Percentiles rank a stretch among this genome's conserved stretches.
These are phyloP conservation scores for Agriopis marginaria DNA, from an alignment of 2,888 invertebrate species.

Conservation along the genomic window DNA sequence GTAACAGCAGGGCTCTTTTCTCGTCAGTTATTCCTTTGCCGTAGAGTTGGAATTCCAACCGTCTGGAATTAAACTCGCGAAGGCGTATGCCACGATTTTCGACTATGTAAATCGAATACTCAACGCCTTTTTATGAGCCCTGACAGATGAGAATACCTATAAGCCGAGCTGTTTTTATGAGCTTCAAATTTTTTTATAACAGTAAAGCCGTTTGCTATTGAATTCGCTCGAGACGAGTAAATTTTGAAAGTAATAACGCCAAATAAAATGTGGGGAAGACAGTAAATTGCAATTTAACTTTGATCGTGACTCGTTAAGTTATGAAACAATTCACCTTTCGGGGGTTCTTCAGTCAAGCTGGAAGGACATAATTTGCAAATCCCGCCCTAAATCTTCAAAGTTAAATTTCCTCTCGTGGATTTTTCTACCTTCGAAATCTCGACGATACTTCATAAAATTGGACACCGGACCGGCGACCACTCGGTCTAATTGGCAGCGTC, in stretches of 20 bases:
- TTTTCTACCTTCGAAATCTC: slow-evolving; percentile 48
- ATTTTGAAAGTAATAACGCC: slow-evolving; percentile 36
- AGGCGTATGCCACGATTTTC: slow-evolving; percentile 56
- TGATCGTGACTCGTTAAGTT: slow-evolving; percentile 38
- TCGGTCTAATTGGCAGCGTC: slow-evolving; percentile 63
- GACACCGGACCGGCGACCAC: slow-evolving; percentile 52
- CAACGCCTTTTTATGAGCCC: slow-evolving; percentile 60
- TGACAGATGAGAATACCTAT: slow-evolving; percentile 66
- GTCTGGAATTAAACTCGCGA: slow-evolving; percentile 25
- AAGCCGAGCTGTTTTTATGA: slow-evolving; percentile 45
- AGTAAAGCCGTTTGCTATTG: slow-evolving; percentile 23
- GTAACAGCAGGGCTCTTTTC: slow-evolving; percentile 38
- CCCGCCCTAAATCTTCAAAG: slow-evolving; percentile 43
- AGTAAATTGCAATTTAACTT: slow-evolving; percentile 40
- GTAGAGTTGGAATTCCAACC: slow-evolving; percentile 34
- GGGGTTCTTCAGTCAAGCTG: slow-evolving; percentile 31
- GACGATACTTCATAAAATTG: slow-evolving; percentile 51
- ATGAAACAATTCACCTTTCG: slow-evolving; percentile 37
- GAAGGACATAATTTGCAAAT: slow-evolving; percentile 40
- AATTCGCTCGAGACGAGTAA: slow-evolving; percentile 35
- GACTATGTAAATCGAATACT: slow-evolving; percentile 60
- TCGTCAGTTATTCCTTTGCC: slow-evolving; percentile 42
- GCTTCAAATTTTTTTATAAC: slow-evolving; percentile 36
- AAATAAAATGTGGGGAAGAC: slow-evolving; percentile 31
- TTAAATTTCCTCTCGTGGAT: slow-evolving; percentile 44